These are phyloP conservation scores for Melinaea marsaeus DNA, from an alignment of 2,888 invertebrate species.

Conservation along the genomic window DNA sequence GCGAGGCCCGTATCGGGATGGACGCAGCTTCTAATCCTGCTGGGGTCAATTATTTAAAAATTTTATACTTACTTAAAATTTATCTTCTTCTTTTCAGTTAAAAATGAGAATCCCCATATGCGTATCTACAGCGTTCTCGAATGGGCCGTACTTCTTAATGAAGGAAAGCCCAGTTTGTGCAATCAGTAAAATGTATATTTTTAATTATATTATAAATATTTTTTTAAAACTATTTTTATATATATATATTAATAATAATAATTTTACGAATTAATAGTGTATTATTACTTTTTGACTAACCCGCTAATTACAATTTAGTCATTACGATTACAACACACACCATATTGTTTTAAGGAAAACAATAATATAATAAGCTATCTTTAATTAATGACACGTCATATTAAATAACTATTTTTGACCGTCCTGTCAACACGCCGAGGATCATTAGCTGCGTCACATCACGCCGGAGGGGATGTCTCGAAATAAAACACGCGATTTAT, in stretches of 20 bases:
- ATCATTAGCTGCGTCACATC: neutral
- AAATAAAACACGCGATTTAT: constrained; percentile 31
- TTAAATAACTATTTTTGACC: constrained; percentile 16
- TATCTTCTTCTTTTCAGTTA: constrained; percentile 45
- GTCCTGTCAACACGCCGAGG: neutral
- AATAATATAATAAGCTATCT: no score
- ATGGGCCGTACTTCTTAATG: constrained; percentile 58
- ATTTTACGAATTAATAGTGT: neutral
- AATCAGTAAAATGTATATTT: constrained; percentile 27
- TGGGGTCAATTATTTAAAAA: no score
- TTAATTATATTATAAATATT: neutral
- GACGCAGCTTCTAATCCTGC: no score
- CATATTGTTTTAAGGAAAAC: no score
- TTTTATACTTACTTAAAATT: neutral
- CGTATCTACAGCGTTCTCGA: constrained; percentile 57
- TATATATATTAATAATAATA: neutral
- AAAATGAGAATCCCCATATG: constrained; percentile 63
- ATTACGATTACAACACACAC: no score
- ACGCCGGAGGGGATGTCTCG: neutral
- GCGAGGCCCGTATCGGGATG: no score
- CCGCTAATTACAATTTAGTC: no score
- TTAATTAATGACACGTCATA: constrained; percentile 39
- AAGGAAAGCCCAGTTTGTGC: constrained; percentile 54
- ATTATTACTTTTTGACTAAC: no score
- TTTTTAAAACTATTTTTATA: neutral